Evolutionary conservation across 2,113 vertebrate genomes (phyloP), one percentile per base, ranked within the genome.

Genomic region (Xenotilapia leptura): DNA sequence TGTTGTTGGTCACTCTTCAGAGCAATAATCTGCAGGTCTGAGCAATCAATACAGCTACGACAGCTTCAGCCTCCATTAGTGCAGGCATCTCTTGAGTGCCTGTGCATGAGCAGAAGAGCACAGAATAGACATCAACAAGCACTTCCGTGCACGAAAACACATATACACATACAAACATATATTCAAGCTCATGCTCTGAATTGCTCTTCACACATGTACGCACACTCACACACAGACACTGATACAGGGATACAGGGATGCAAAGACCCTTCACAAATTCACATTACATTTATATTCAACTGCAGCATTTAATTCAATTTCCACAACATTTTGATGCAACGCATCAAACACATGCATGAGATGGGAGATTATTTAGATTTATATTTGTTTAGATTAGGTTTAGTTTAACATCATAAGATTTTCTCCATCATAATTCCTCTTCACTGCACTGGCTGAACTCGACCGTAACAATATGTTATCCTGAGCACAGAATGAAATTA

Each of bases 1-100:
- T 95, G 94, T 93, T 95, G 95, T 94, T 95, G 96, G 96, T 96
- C 96, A 96, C 96, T 95, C 96, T 94, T 96, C 93, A 94, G 88
- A 96, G 95, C 96, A 96, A 96, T 96, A 96, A 96, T 96, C 96
- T 95, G 93, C 92, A 91, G 95, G 94, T 93, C 95, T 93, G 94
- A 94, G 94, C 96, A 95, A 96, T 96, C 96, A 95, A 96, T 96
- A 96, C 91, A 23, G 86, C 88, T 91, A 89, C 82, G 94, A 95
- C 94, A 94, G 93, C 93, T 85, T 89, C 92, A 89, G 93, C 92
- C 82, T 94, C 95, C 95, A 96, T 96, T 96, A 96, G 88, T 55
- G 77, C 65, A 7, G 89, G 86, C 91, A 91, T 92, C 92, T 94
- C 94, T 92, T 87, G 94, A 95, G 94, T 93, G 93, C 90, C 92